Percentiles rank a stretch among this genome's conserved stretches.
Evolutionary conservation across 2,113 vertebrate species (phyloP).

Genomic region (Nipponia nippon): DNA sequence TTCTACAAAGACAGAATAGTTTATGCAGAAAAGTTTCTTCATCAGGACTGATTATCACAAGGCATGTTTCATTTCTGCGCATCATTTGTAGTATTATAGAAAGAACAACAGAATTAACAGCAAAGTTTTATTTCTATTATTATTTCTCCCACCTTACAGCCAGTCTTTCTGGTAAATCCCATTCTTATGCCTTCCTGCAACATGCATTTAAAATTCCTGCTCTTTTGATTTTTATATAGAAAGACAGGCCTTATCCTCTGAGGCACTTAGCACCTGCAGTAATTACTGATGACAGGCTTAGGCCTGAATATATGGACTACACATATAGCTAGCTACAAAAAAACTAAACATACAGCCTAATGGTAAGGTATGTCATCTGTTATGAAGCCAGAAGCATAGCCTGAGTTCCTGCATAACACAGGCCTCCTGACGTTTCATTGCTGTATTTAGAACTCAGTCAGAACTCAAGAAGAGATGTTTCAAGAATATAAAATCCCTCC

Average conservation of each 20-base stretch:
- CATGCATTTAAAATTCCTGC: neutral
- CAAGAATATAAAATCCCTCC: slow-evolving; percentile 9
- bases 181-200: neutral
- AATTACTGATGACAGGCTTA: neutral
- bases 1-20: neutral
- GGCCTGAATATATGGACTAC: neutral
- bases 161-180: neutral
- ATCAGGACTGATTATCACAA: neutral
- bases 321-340: neutral
- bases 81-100: neutral
- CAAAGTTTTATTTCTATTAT: neutral
- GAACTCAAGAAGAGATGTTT: slow-evolving; percentile 1
- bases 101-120: neutral
- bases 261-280: neutral
- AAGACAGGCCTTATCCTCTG: neutral
- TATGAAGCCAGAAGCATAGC: neutral
- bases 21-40: neutral
- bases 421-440: neutral
- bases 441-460: neutral
- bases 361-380: neutral
- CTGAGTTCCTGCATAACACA: neutral
- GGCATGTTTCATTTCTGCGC: neutral
- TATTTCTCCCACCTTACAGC: neutral
- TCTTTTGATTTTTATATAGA: neutral
- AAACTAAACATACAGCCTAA: neutral